Conservation (phyloP, 2,113 vertebrate species). For the Cnemophilus loriae region DNA sequence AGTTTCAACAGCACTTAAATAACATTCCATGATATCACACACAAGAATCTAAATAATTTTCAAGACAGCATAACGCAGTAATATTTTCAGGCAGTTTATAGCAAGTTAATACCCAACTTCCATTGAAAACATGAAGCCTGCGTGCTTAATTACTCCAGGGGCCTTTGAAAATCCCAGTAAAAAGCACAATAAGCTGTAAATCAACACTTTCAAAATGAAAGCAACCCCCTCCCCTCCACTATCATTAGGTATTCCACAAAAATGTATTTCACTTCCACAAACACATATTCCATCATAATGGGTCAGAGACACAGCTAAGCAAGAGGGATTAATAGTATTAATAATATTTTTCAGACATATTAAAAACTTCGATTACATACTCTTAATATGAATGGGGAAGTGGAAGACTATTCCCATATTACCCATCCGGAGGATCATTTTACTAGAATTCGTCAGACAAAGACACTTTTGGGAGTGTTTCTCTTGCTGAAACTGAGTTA, state of each 20-base stretch:
- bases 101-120: not conserved
- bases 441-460: not conserved
- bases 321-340: not conserved
- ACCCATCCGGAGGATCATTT: not conserved
- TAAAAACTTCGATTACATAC: not conserved
- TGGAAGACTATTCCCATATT: not conserved
- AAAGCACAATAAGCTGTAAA: slow-evolving; percentile 6
- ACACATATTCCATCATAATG: not conserved
- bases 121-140: not conserved
- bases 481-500: not conserved
- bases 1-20: not conserved
- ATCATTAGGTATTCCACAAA: not conserved
- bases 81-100: not conserved
- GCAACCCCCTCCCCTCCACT: not conserved
- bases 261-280: not conserved
- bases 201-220: not conserved
- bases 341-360: not conserved
- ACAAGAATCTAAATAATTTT: not conserved
- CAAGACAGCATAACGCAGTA: not conserved
- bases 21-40: not conserved
- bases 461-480: not conserved
- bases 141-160: not conserved
- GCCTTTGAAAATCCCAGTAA: not conserved
- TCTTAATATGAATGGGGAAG: not conserved
- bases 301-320: not conserved